Conservation (phyloP, 2,797 vertebrate genomes). For the Malacoraja senta region DNA sequence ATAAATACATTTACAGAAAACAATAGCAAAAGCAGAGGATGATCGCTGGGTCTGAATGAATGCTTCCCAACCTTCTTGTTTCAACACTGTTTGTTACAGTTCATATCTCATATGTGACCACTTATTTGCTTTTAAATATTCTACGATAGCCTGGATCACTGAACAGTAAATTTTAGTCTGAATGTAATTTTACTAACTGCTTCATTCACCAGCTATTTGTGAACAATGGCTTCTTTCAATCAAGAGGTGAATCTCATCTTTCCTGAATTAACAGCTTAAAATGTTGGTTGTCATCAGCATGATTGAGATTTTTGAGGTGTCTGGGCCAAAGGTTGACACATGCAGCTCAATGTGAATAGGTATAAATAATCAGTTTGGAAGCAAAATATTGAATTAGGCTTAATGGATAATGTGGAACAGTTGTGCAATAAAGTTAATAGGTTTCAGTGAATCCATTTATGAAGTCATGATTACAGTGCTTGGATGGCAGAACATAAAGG, state of each 20-base stretch:
- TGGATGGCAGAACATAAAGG: not conserved
- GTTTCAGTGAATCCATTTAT: not conserved
- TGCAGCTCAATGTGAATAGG: not conserved
- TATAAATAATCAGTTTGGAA: not conserved
- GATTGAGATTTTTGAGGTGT: not conserved
- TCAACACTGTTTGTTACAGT: slow-evolving; percentile 40
- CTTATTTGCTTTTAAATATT: slow-evolving; percentile 44
- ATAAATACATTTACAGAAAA: slow-evolving; percentile 44
- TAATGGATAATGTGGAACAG: not conserved
- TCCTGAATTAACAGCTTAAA: not conserved
- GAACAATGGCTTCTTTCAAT: not conserved
- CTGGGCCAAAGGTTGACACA: not conserved
- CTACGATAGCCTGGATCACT: slow-evolving; percentile 7
- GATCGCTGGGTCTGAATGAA: not conserved
- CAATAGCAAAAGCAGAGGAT: slow-evolving; percentile 39
- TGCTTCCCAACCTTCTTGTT: slow-evolving; percentile 40
- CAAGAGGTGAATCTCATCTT: not conserved
- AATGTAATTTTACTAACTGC: not conserved
- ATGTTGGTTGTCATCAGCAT: not conserved
- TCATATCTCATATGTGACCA: slow-evolving; percentile 41
- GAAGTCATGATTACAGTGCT: not conserved
- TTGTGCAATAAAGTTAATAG: not conserved
- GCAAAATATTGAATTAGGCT: not conserved
- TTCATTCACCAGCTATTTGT: not conserved
- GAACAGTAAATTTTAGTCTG: not conserved